Conservation (phyloP, 2,888 invertebrate species). For the Piscicola geometra region DNA sequence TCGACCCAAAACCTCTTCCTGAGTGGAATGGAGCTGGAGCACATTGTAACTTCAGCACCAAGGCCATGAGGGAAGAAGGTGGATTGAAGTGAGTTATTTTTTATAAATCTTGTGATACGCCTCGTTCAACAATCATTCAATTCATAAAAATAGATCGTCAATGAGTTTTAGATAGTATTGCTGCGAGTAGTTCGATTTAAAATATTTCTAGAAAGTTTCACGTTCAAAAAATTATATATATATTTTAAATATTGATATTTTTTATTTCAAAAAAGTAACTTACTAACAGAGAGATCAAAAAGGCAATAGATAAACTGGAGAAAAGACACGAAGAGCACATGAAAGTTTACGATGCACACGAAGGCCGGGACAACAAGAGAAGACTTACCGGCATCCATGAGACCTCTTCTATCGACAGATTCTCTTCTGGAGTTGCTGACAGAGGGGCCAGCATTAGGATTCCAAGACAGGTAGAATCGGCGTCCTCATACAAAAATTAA, state of each 20-base stretch:
- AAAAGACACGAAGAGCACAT: constrained; percentile 88
- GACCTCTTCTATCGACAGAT: constrained; percentile 93
- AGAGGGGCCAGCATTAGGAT: constrained; percentile 90
- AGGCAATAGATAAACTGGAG: constrained; percentile 87
- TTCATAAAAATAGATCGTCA: too few species aligned
- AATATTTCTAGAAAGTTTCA: too few species aligned
- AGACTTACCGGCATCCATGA: constrained; percentile 87
- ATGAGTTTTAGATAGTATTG: too few species aligned
- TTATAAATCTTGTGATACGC: too few species aligned
- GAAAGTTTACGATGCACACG: constrained; percentile 88
- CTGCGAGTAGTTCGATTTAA: too few species aligned
- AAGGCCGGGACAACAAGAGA: constrained; percentile 91
- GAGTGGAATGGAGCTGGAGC: constrained; percentile 69
- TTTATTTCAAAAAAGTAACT: too few species aligned
- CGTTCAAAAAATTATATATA: too few species aligned
- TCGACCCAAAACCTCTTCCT: constrained; percentile 60
- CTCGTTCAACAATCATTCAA: too few species aligned
- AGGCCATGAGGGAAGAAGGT: constrained; percentile 71
- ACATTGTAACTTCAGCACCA: constrained; percentile 92
- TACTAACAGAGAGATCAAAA: constrained; percentile 74
- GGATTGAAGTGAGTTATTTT: constrained; percentile 53
- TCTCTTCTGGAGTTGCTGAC: constrained; percentile 85
- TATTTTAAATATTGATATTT: too few species aligned
- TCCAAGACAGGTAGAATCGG: constrained; percentile 63
- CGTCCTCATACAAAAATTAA: too few species aligned